These are phyloP conservation scores for Astreopora myriophthalma DNA, from an alignment of 64 coral and sea anemone species.

Conservation along the genomic window DNA sequence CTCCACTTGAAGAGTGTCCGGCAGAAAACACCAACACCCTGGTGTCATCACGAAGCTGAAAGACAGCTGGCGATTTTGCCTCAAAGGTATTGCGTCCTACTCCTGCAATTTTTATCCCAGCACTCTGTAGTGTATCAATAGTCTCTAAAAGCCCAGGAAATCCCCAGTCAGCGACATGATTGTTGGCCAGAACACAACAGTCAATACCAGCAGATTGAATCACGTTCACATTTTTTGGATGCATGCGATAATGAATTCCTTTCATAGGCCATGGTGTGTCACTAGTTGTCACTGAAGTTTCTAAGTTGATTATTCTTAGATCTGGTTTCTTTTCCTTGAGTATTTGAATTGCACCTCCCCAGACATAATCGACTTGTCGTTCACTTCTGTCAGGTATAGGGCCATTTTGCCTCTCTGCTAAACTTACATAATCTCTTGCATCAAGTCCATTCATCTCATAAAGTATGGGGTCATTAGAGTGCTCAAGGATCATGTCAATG, in stretches of 20 bases:
- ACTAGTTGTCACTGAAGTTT: constrained; percentile 83
- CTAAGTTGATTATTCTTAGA: constrained; percentile 88
- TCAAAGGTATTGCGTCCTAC: constrained; percentile 69
- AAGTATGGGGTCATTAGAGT: constrained; percentile 74
- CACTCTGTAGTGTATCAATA: constrained; percentile 54
- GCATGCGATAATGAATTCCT: constrained; percentile 92
- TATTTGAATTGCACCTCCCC: constrained; percentile 82
- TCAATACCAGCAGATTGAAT: constrained; percentile 79
- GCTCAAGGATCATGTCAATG: constrained; percentile 84
- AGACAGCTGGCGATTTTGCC: constrained; percentile 71
- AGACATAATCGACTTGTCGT: constrained; percentile 73
- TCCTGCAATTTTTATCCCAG: constrained; percentile 70
- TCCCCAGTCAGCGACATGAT: constrained; percentile 91
- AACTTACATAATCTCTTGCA: constrained; percentile 79
- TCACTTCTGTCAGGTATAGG: constrained; percentile 61
- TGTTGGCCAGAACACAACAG: constrained; percentile 87
- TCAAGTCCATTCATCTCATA: constrained; percentile 89
- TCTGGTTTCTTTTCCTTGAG: constrained; percentile 77
- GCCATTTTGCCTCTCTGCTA: constrained; percentile 80
- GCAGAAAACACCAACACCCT: constrained; percentile 80
- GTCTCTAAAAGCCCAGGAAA: constrained; percentile 80
- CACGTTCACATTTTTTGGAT: constrained; percentile 84
- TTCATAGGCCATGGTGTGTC: constrained; percentile 81
- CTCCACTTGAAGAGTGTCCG: constrained; percentile 84
- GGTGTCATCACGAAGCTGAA: constrained; percentile 39